These are phyloP conservation scores for Aplodontia rufa DNA, from an alignment of 2,113 vertebrate species.

Conservation along the genomic window DNA sequence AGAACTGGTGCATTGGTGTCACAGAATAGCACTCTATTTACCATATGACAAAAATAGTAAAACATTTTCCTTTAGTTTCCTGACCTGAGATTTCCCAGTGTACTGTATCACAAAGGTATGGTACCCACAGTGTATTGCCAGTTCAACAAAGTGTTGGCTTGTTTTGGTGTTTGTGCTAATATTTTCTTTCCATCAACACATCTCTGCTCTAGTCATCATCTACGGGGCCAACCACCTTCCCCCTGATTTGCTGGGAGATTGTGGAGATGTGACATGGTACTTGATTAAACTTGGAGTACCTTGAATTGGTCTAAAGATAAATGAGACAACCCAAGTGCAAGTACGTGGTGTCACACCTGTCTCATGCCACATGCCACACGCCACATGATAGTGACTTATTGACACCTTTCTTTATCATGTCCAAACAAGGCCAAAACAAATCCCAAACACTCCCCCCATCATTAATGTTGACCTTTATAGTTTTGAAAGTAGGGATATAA, in stretches of 20 bases:
- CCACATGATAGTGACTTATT: neutral
- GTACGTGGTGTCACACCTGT: neutral
- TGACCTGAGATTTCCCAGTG: neutral
- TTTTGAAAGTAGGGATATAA: constrained; percentile 49
- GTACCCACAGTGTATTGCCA: neutral
- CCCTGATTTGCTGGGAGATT: neutral
- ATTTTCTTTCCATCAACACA: neutral
- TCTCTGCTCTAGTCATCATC: neutral
- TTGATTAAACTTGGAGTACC: neutral
- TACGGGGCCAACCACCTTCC: neutral
- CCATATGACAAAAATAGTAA: neutral
- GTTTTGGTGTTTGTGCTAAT: neutral
- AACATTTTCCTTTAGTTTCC: neutral
- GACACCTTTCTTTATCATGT: neutral
- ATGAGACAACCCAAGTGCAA: neutral
- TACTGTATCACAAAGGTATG: neutral
- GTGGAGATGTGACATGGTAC: neutral
- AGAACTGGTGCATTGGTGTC: neutral
- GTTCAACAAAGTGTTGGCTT: neutral
- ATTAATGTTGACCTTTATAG: neutral
- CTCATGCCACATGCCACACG: no score
- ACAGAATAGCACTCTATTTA: neutral
- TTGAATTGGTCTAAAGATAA: neutral
- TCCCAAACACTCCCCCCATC: neutral
- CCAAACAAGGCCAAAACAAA: neutral